These are phyloP conservation scores for Tholera decimalis DNA, from an alignment of 2,888 invertebrate species.

Conservation along the genomic window DNA sequence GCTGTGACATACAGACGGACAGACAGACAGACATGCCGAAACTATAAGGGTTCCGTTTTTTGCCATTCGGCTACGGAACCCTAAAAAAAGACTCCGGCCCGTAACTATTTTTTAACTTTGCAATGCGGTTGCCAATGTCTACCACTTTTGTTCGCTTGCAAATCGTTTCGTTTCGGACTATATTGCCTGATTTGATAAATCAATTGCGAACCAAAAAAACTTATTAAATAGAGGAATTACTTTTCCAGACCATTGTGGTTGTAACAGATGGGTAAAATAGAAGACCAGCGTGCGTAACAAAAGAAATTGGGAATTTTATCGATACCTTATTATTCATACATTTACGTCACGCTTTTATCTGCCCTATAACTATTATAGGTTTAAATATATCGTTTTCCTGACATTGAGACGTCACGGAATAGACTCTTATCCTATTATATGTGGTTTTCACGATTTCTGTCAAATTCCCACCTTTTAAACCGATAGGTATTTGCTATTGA, in stretches of 20 bases:
- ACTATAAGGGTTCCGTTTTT: too few relatives aligned
- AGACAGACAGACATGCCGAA: too few relatives aligned
- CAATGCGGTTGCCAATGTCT: too few relatives aligned
- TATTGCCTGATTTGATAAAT: too few relatives aligned
- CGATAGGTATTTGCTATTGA: background rate
- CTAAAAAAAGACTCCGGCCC: too few relatives aligned
- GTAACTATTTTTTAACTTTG: too few relatives aligned
- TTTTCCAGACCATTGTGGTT: slow-evolving; percentile 23
- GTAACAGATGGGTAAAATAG: background rate
- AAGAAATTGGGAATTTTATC: slow-evolving; percentile 34
- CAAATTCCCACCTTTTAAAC: background rate
- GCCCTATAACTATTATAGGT: slow-evolving; percentile 12
- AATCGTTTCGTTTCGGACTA: too few relatives aligned
- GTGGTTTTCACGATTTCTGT: slow-evolving; percentile 11
- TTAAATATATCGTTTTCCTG: slow-evolving; percentile 25
- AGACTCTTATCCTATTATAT: background rate
- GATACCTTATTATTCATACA: background rate
- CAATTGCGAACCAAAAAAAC: background rate
- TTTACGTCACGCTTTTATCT: slow-evolving; percentile 22
- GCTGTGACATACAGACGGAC: too few relatives aligned
- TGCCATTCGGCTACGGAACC: too few relatives aligned
- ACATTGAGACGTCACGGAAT: slow-evolving; percentile 2
- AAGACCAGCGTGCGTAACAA: background rate
- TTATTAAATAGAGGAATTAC: too few relatives aligned
- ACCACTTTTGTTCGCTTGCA: too few relatives aligned